Conservation (phyloP, 92 coral and sea anemone genomes). For the Palythoa grandiflora region DNA sequence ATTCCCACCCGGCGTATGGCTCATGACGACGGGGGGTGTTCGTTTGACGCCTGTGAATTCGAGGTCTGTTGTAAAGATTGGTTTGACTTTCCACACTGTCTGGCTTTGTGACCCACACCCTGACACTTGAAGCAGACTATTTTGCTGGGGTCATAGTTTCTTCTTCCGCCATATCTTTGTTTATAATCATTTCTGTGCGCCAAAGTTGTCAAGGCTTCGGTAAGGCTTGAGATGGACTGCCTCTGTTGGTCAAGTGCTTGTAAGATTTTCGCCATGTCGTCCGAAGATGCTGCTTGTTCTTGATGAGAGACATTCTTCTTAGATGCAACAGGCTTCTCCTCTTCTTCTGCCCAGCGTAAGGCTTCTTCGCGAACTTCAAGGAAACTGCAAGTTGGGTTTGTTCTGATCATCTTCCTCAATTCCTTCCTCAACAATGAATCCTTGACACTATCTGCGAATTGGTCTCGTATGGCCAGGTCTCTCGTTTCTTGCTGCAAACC, state of each 20-base stretch:
- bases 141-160: constrained; percentile 6
- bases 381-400: neutral
- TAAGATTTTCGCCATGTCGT: constrained; percentile 44
- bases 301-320: constrained; percentile 33
- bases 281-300: constrained; percentile 7
- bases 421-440: constrained; percentile 46
- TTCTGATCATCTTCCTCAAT: constrained; percentile 25
- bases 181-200: neutral
- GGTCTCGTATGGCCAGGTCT: constrained; percentile 51
- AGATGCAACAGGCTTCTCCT: constrained; percentile 41
- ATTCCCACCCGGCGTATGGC: constrained; percentile 6
- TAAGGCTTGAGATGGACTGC: constrained; percentile 42
- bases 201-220: constrained; percentile 29
- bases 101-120: constrained; percentile 54
- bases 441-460: constrained; percentile 44
- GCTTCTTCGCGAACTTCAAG: constrained; percentile 54
- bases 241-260: constrained; percentile 57
- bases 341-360: constrained; percentile 53
- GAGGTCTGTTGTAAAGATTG: neutral
- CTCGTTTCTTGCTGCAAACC: neutral
- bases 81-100: constrained; percentile 28
- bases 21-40: too few species aligned
- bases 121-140: constrained; percentile 52
- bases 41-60: too few species aligned
- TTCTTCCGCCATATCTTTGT: constrained; percentile 12